Evolutionary conservation across 2,888 invertebrate species (phyloP).

Genomic region (Drosophila maculinotata): DNA sequence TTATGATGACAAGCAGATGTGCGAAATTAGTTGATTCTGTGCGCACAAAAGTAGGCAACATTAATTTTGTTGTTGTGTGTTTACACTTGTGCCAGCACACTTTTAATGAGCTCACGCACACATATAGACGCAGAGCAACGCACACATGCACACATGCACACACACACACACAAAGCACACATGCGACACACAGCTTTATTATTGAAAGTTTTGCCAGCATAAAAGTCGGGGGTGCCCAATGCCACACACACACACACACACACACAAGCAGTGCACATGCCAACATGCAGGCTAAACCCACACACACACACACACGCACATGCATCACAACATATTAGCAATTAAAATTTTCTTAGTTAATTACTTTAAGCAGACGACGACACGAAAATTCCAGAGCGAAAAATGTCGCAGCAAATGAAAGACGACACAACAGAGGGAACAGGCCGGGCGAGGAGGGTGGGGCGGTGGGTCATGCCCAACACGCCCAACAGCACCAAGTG

Average conservation of each 20-base stretch:
- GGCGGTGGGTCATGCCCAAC: slow-evolving; percentile 6
- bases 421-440: slow-evolving; percentile 52
- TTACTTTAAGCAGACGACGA: slow-evolving; percentile 83
- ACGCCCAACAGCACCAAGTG: slow-evolving; percentile 50
- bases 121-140: slow-evolving; percentile 19
- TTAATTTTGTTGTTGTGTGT: slow-evolving; percentile 35
- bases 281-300: slow-evolving; percentile 37
- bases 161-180: background rate
- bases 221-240: slow-evolving; percentile 37
- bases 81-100: slow-evolving; percentile 45
- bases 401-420: slow-evolving; percentile 74
- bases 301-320: slow-evolving; percentile 48
- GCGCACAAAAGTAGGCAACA: slow-evolving; percentile 78
- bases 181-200: slow-evolving; percentile 43
- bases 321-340: slow-evolving; percentile 84
- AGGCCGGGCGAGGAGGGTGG: background rate
- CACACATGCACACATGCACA: slow-evolving; percentile 10
- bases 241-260: slow-evolving; percentile 26
- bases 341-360: slow-evolving; percentile 85
- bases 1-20: slow-evolving; percentile 58
- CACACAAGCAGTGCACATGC: slow-evolving; percentile 70
- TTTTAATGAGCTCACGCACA: slow-evolving; percentile 70
- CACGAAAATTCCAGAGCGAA: slow-evolving; percentile 62
- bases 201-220: slow-evolving; percentile 66
- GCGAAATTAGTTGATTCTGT: slow-evolving; percentile 66